Percentiles rank a stretch among this genome's conserved stretches.
These are phyloP conservation scores for Thinocorus orbignyianus DNA, from an alignment of 2,113 vertebrate species.

Conservation along the genomic window DNA sequence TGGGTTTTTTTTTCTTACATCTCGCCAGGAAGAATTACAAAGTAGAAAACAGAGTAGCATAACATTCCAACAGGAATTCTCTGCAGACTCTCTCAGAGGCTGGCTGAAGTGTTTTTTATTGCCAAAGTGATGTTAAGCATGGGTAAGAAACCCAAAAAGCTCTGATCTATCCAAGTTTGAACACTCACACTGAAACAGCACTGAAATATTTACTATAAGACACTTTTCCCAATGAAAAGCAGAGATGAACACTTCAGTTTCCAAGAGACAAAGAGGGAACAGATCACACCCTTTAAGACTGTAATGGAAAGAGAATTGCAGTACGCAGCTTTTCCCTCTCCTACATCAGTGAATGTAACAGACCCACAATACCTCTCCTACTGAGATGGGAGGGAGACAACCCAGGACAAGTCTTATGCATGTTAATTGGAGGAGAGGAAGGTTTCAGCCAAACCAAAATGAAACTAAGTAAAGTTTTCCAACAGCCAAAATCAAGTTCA, in stretches of 20 bases:
- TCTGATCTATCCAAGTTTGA: neutral
- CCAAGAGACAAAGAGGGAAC: neutral
- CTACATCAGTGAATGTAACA: neutral
- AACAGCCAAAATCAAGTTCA: neutral
- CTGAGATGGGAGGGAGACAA: conserved; percentile 22
- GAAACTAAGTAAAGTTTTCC: conserved; percentile 58
- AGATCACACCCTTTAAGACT: neutral
- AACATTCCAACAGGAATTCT: conserved; percentile 9
- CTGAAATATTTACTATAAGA: conserved; percentile 13
- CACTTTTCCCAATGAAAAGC: conserved; percentile 5
- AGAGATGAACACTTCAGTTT: conserved; percentile 12
- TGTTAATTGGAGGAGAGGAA: neutral
- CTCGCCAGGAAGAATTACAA: neutral
- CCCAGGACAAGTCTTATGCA: neutral
- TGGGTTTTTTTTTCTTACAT: neutral
- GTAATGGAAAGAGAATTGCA: conserved; percentile 21
- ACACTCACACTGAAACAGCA: neutral
- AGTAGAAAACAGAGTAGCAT: neutral
- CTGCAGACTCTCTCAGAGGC: conserved; percentile 18
- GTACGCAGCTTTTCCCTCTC: neutral
- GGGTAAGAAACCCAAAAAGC: conserved; percentile 21
- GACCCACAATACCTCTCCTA: neutral
- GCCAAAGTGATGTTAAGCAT: conserved; percentile 24
- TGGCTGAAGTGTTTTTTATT: neutral
- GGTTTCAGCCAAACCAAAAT: conserved; percentile 40